These are phyloP conservation scores for Papio anubis DNA, from an alignment of 2,113 vertebrate species.

Conservation along the genomic window DNA sequence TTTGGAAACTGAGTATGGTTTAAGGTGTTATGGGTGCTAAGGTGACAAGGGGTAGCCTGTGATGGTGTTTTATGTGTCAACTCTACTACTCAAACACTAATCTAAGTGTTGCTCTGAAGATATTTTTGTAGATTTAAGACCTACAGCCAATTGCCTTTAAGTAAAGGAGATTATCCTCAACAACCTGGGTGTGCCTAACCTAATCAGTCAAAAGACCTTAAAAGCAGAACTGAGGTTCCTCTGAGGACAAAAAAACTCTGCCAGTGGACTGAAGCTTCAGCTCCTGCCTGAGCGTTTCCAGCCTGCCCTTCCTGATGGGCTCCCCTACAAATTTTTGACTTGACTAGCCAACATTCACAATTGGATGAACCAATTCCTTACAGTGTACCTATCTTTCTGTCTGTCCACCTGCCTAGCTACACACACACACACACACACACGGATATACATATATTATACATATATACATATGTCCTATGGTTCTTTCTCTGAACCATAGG, in stretches of 20 bases:
- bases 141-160: not conserved
- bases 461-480: not conserved
- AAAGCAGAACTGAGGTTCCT: not conserved
- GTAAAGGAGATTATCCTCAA: conserved; percentile 14
- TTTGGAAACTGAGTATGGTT: not conserved
- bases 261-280: not conserved
- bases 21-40: not conserved
- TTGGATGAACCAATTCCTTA: not conserved
- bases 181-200: not conserved
- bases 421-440: not conserved
- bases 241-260: not conserved
- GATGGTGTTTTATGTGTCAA: not conserved
- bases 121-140: conserved; percentile 24
- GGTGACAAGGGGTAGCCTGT: not conserved
- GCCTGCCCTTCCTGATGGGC: not conserved
- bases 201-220: not conserved
- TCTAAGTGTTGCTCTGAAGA: not conserved
- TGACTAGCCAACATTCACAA: not conserved
- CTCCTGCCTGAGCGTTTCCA: not conserved
- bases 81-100: not conserved
- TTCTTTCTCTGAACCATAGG: not conserved
- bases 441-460: not conserved
- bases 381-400: not conserved
- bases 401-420: not conserved
- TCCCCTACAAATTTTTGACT: not conserved